Conservation (phyloP, 1,140 invertebrate species). For the Lepidostoma basale region DNA sequence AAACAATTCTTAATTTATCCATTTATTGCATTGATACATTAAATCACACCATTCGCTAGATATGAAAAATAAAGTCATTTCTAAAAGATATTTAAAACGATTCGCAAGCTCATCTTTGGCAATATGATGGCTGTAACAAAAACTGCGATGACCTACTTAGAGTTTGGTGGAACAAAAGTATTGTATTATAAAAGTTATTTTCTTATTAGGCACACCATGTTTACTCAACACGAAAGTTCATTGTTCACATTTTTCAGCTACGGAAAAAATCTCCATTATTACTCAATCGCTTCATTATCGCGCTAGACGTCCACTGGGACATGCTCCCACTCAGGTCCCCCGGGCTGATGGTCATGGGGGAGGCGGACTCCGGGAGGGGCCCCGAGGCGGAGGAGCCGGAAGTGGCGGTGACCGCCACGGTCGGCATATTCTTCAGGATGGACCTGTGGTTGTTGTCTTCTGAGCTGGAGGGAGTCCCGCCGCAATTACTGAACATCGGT, state of each 20-base stretch:
- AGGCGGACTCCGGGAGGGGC: slow-evolving; percentile 56
- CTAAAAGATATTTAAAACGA: too few relatives aligned
- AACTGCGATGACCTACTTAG: too few relatives aligned
- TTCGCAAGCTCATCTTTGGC: too few relatives aligned
- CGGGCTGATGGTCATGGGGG: slow-evolving; percentile 52
- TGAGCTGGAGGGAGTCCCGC: slow-evolving; percentile 40
- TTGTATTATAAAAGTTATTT: too few relatives aligned
- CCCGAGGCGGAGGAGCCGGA: slow-evolving; percentile 50
- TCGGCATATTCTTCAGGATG: slow-evolving; percentile 63
- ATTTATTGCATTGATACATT: too few relatives aligned
- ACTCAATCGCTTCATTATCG: slow-evolving; percentile 31
- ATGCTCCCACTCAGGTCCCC: slow-evolving; percentile 52
- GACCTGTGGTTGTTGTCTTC: slow-evolving; percentile 59
- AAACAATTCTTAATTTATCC: too few relatives aligned
- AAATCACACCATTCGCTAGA: too few relatives aligned
- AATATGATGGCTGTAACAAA: too few relatives aligned
- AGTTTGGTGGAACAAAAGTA: too few relatives aligned
- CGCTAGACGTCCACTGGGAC: slow-evolving; percentile 30
- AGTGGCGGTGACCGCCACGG: slow-evolving; percentile 60
- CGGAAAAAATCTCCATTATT: slow-evolving; percentile 41
- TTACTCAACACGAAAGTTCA: too few relatives aligned
- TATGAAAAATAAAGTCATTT: too few relatives aligned
- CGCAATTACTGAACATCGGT: slow-evolving; percentile 50
- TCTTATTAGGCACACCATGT: too few relatives aligned
- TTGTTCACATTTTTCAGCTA: slow-evolving; percentile 40